Conservation (phyloP, 2,113 vertebrate species). For the Solenodon paradoxus region DNA sequence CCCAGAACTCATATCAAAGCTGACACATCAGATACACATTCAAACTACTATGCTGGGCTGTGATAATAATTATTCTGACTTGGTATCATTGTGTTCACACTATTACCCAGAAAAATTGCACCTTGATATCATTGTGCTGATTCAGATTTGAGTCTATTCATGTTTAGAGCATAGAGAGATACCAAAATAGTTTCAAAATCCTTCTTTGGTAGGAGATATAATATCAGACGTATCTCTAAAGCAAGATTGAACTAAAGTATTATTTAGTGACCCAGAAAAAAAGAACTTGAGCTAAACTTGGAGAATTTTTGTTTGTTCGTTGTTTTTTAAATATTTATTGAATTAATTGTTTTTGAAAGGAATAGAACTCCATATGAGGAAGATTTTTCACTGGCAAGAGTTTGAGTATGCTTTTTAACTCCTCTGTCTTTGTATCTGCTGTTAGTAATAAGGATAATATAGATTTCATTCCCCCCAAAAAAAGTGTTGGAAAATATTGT, state of each 20-base stretch:
- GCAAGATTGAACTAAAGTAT: slow-evolving; percentile 22
- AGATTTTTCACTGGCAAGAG: background rate
- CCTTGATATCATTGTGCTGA: slow-evolving; percentile 75
- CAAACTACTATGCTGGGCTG: slow-evolving; percentile 45
- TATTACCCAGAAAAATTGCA: slow-evolving; percentile 70
- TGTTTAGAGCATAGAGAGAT: slow-evolving; percentile 49
- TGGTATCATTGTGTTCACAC: slow-evolving; percentile 61
- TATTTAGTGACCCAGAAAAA: slow-evolving; percentile 6
- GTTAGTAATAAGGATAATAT: background rate
- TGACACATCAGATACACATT: slow-evolving; percentile 65
- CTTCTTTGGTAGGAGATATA: slow-evolving; percentile 9
- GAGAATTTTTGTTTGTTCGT: no score
- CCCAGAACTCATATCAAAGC: slow-evolving; percentile 62
- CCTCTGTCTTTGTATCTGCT: background rate
- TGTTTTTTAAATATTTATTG: no score
- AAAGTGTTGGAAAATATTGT: background rate
- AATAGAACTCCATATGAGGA: no score
- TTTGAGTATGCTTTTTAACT: slow-evolving; percentile 32
- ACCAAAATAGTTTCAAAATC: slow-evolving; percentile 57
- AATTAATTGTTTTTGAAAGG: no score
- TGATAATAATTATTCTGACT: slow-evolving; percentile 66
- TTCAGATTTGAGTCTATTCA: slow-evolving; percentile 76
- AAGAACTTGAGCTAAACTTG: background rate
- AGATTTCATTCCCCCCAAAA: background rate
- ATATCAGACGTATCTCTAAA: slow-evolving; percentile 25